phyloP scores from a whole-genome alignment of 2,113 vertebrate species.

The Procapra przewalskii region DNA sequence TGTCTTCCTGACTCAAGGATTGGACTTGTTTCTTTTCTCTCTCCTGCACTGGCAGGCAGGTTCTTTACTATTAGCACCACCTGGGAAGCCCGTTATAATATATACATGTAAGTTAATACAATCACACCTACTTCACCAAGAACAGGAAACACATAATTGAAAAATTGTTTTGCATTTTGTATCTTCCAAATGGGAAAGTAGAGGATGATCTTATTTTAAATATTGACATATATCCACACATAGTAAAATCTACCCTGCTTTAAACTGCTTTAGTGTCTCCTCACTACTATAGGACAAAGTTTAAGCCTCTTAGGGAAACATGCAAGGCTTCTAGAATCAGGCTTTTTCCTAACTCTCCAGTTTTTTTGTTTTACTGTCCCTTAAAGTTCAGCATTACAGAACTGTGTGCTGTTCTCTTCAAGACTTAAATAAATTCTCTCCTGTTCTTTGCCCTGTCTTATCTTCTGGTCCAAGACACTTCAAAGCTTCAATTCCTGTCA shows the following conservation, averaged over 20 bases:
- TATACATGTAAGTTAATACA: not conserved
- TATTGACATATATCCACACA: not conserved
- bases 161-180: not conserved
- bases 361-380: conserved; percentile 30
- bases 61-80: not conserved
- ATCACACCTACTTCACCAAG: not conserved
- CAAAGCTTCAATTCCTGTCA: conserved; percentile 19
- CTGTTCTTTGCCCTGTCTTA: not conserved
- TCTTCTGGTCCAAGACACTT: not conserved
- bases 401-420: conserved; percentile 2
- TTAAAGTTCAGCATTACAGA: not conserved
- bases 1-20: not conserved
- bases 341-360: not conserved
- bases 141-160: not conserved
- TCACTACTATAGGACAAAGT: not conserved
- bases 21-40: not conserved
- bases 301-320: conserved; percentile 18
- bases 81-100: not conserved
- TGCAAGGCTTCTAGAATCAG: not conserved
- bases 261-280: not conserved
- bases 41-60: not conserved
- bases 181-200: not conserved
- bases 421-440: not conserved
- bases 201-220: not conserved
- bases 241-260: not conserved